Conservation (phyloP, 2,797 vertebrate genomes). For the Phalanger gymnotis region DNA sequence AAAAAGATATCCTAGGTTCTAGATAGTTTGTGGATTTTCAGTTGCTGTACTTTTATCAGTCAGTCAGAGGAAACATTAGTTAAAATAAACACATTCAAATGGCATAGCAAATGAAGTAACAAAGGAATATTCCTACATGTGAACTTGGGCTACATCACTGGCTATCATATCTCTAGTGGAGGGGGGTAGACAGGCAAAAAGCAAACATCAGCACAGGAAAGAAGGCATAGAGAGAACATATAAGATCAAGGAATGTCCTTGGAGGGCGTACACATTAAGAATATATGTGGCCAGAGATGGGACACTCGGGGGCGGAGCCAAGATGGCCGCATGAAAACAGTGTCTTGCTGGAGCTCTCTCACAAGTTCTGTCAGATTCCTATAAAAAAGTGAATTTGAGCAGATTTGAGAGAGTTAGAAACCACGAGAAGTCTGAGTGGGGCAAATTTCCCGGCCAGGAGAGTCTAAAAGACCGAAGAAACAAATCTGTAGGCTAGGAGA, state of each 20-base stretch:
- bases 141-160: neutral
- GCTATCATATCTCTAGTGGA: neutral
- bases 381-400: too few species aligned
- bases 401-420: too few species aligned
- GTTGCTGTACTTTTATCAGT: neutral
- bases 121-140: neutral
- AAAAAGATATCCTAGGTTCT: neutral
- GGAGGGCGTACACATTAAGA: neutral
- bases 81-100: neutral
- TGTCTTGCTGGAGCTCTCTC: too few species aligned
- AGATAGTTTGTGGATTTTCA: neutral
- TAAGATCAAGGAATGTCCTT: neutral
- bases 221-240: neutral
- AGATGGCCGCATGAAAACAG: too few species aligned
- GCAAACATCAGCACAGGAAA: neutral
- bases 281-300: neutral
- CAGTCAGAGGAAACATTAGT: neutral
- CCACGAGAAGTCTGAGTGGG: too few species aligned
- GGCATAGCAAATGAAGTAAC: neutral
- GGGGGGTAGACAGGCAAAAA: neutral
- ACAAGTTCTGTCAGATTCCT: too few species aligned
- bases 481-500: too few species aligned
- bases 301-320: too few species aligned
- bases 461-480: too few species aligned
- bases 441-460: too few species aligned